Base-by-base conservation (phyloP, 2,113 vertebrate genomes). In the Gavialis gangeticus region DNA sequence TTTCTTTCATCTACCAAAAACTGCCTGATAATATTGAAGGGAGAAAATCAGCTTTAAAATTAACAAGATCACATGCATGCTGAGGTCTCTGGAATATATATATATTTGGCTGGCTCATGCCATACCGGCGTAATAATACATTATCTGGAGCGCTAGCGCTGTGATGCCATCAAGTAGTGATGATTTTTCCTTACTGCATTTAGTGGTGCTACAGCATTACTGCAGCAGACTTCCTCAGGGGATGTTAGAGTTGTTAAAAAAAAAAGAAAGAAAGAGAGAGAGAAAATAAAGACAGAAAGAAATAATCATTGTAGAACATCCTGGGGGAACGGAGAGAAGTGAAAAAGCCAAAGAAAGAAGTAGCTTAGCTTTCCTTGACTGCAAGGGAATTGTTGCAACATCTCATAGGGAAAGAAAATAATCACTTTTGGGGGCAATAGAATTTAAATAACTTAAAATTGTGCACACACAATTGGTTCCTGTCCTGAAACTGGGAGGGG, bases 391-490 rank as follows among this genome's bases (percentile, higher is more conserved):
- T 95, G 79, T 90, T 95, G 93, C 88, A 97, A 97, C 3, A 30
- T 95, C 94, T 97, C 75, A 27, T 79, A 96, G 63, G 83, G 79
- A 95, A 95, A 86, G 88, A 92, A 98, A 97, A 97, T 97, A 96
- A 95, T 95, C 84, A 95, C n/a, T 96, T 96, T 95, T 97, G 92
- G 94, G 54, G 92, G 92, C 14, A 1, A 97, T 96, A 88, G 94
- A 97, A 97, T 97, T 97, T 97, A 96, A 98, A 97, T 97, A 98
- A 97, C 95, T 97, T 95, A 97, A 97, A 93, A 93, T 60, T 84
- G 79, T 94, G 85, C 81, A 89, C 96, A 96, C 66, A 91, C 28
- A 97, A 95, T 97, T 84, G 84, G 63, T 94, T 95, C 90, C 90
- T 97, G 92, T 94, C 91, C 86, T 80, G 55, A 78, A 93, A 85